These are phyloP conservation scores for Epinephelus awoara DNA, from an alignment of 2,797 vertebrate genomes.

Conservation along the genomic window DNA sequence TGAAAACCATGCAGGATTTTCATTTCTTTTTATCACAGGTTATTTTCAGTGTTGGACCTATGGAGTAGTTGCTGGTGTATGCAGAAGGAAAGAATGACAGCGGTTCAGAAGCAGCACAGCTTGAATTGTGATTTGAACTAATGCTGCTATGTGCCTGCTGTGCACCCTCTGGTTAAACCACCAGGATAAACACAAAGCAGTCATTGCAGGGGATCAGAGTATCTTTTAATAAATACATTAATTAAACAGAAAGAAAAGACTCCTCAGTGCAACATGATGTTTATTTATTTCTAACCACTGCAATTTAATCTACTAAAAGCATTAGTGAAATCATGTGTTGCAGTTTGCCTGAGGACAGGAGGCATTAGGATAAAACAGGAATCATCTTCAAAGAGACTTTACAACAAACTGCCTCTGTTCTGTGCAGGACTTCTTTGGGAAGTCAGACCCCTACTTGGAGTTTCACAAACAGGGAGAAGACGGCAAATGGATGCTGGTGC, in stretches of 20 bases:
- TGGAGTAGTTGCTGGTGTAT: slow-evolving; percentile 1
- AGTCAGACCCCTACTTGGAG: slow-evolving; percentile 98
- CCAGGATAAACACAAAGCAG: slow-evolving; percentile 10
- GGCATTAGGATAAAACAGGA: slow-evolving; percentile 3
- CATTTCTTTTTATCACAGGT: neutral
- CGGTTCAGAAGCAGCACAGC: slow-evolving; percentile 15
- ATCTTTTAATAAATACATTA: neutral
- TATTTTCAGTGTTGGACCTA: slow-evolving; percentile 9
- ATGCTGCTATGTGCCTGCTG: slow-evolving; percentile 37
- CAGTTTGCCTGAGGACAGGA: neutral
- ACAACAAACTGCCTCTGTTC: slow-evolving; percentile 4
- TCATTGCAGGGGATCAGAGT: neutral
- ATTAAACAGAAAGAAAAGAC: neutral
- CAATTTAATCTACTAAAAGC: neutral
- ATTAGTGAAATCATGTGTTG: neutral
- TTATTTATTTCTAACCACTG: neutral
- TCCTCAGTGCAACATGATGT: neutral
- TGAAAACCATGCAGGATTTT: slow-evolving; percentile 1
- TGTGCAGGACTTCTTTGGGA: slow-evolving; percentile 96
- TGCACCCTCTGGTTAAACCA: slow-evolving; percentile 28
- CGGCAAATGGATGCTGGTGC: slow-evolving; percentile 98
- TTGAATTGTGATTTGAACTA: slow-evolving; percentile 35
- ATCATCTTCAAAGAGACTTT: neutral
- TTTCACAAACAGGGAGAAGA: slow-evolving; percentile 96
- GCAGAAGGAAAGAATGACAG: slow-evolving; percentile 16